Conservation (phyloP, 2,888 invertebrate species). For the Dasysyrphus tricinctus region DNA sequence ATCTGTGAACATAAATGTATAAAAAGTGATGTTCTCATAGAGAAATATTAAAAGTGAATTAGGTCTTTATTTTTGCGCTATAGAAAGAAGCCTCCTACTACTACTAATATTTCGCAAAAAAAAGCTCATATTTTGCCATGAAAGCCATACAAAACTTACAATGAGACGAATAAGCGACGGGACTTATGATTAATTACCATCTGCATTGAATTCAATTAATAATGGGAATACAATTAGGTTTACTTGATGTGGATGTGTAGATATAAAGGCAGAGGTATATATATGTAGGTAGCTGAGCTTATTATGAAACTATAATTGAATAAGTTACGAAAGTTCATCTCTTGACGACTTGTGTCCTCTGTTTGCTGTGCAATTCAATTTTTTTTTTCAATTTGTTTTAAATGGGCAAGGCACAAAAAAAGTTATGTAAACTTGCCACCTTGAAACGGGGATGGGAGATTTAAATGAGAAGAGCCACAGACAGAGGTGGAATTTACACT, state of each 20-base stretch:
- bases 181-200: constrained; percentile 68
- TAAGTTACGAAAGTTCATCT: constrained; percentile 26
- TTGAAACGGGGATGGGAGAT: background rate
- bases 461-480: background rate
- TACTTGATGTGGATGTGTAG: background rate
- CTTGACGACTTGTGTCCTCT: background rate
- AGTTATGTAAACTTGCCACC: constrained; percentile 34
- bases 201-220: constrained; percentile 71
- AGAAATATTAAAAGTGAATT: constrained; percentile 61
- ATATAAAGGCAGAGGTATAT: background rate
- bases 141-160: constrained; percentile 19
- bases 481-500: background rate
- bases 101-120: constrained; percentile 33
- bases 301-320: constrained; percentile 20
- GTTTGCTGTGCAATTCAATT: constrained; percentile 51
- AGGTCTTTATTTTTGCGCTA: constrained; percentile 27
- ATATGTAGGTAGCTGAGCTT: constrained; percentile 1
- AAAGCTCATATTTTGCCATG: constrained; percentile 47
- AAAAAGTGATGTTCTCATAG: constrained; percentile 36
- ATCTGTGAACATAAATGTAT: too few species aligned
- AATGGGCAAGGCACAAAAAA: constrained; percentile 50
- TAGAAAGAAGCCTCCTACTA: constrained; percentile 3
- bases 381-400: constrained; percentile 51
- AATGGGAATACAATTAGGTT: constrained; percentile 69
- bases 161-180: constrained; percentile 18